These are phyloP conservation scores for Tragelaphus buxtoni DNA, from an alignment of 2,113 vertebrate genomes.

Conservation along the genomic window DNA sequence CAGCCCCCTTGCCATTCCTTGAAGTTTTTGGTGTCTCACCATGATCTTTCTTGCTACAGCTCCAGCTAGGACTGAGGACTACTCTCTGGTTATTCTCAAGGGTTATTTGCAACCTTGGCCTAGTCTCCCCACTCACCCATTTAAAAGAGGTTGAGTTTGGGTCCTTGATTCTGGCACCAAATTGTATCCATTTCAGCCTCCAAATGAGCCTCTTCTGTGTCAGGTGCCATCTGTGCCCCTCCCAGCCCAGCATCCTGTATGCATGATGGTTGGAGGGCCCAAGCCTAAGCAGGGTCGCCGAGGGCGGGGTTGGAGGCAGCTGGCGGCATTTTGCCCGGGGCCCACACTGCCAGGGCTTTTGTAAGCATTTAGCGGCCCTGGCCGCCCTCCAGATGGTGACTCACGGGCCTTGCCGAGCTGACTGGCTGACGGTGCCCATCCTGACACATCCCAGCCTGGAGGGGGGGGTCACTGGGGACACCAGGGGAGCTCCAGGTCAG, in stretches of 20 bases:
- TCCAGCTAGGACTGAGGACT: neutral
- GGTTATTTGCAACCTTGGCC: neutral
- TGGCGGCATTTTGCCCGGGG: neutral
- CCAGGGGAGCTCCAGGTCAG: neutral
- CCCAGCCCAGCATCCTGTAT: neutral
- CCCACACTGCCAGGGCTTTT: conserved; percentile 19
- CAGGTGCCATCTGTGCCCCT: neutral
- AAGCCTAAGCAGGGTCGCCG: neutral
- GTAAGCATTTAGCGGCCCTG: conserved; percentile 75
- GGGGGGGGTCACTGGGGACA: neutral
- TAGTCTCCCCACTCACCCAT: neutral
- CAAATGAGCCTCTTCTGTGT: neutral
- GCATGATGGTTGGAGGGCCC: neutral
- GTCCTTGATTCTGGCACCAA: neutral
- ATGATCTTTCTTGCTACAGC: neutral
- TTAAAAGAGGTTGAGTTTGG: neutral
- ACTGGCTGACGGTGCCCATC: conserved; percentile 68
- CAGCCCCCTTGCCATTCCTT: neutral
- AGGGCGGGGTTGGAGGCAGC: neutral
- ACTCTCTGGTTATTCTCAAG: neutral
- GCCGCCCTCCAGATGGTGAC: conserved; percentile 74
- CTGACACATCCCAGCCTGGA: conserved; percentile 16
- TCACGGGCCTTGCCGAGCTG: conserved; percentile 62
- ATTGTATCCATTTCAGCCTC: neutral
- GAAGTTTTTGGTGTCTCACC: neutral